These are phyloP conservation scores for Adelphocoris suturalis DNA, from an alignment of 2,888 invertebrate genomes.

Conservation along the genomic window DNA sequence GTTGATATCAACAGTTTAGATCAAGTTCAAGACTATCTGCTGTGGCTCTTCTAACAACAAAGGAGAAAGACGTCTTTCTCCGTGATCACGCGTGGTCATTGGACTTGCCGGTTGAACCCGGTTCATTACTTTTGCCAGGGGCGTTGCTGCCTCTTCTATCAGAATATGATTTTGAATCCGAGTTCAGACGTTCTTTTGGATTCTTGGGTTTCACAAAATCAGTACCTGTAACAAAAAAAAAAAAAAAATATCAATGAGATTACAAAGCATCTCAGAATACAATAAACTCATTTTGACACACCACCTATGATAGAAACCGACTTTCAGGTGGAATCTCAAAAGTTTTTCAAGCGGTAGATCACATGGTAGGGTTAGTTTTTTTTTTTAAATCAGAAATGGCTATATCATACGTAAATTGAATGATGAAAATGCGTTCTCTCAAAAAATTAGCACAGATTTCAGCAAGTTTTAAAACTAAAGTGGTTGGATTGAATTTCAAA, in stretches of 20 bases:
- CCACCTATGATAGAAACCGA: too few relatives aligned
- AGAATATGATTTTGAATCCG: slow-evolving; percentile 1
- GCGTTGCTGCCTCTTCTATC: slow-evolving; percentile 2
- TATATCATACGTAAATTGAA: too few relatives aligned
- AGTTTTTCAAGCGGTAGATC: too few relatives aligned
- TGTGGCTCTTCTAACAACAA: slow-evolving; percentile 47
- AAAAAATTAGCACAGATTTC: too few relatives aligned
- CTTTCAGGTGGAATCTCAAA: too few relatives aligned
- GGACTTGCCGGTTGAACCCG: neutral
- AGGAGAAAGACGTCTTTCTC: neutral
- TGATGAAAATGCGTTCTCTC: too few relatives aligned
- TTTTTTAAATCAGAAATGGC: too few relatives aligned
- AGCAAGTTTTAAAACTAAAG: too few relatives aligned
- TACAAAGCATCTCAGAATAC: neutral
- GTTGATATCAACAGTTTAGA: too few relatives aligned
- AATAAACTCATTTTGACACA: too few relatives aligned
- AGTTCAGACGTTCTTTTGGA: slow-evolving; percentile 20
- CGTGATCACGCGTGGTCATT: slow-evolving; percentile 37
- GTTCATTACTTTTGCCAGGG: neutral
- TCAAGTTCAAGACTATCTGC: neutral
- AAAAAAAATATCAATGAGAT: neutral
- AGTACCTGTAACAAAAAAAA: slow-evolving; percentile 19
- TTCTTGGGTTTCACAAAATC: slow-evolving; percentile 37
- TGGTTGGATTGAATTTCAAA: too few relatives aligned
- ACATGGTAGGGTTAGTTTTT: too few relatives aligned